Base-by-base conservation (phyloP, 2,888 invertebrate species). In the Aradus depressus region DNA sequence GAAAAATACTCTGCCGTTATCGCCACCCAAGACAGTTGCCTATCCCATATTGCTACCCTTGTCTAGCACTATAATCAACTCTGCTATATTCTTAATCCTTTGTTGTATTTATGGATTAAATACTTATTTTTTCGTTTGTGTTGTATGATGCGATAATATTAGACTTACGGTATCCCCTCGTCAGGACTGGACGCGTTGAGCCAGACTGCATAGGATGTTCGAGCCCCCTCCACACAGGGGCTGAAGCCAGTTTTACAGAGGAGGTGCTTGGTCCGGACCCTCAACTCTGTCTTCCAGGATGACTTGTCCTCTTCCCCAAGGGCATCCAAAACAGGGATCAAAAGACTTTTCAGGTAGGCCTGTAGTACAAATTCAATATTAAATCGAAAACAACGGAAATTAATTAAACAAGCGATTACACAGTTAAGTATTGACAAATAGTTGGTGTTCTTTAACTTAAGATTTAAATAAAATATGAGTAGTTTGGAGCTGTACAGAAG, bases 211-310 rank as follows among this genome's bases (percentile, higher is more conserved):
- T 75, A 90, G 31, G 80, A 79, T 3, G 73, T 71, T 62, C 81
- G 80, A 0, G 88, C 84, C 61, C 84, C 82, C 58, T 76, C 71
- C 34, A 89, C 75, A 63, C 89, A 90, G 0, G 84, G 83, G 53
- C 75, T 74, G 67, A 84, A 85, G 0, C 85, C 86, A 26, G 82
- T 58, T 37, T 60, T 54, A 28, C 62, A 62, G 3, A 62, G 55
- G 23, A 85, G 83, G 4, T 78, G 76, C 65, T 80, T 81, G 0
- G 81, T 76, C 43, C 81, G 70, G 1, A 76, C 72, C 19, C 84
- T 72, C 31, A 85, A 69, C 62, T 84, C 81, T 42, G 76, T 73
- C 62, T 74, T 77, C 73, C 82, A 81, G 25, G 73, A 74, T 60
- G 84, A 84, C 4, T 73, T 72, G 31, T 68, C 60, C 39, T 68